phyloP scores from a whole-genome alignment of 1,140 invertebrate genomes.

The Drosophila simulans region DNA sequence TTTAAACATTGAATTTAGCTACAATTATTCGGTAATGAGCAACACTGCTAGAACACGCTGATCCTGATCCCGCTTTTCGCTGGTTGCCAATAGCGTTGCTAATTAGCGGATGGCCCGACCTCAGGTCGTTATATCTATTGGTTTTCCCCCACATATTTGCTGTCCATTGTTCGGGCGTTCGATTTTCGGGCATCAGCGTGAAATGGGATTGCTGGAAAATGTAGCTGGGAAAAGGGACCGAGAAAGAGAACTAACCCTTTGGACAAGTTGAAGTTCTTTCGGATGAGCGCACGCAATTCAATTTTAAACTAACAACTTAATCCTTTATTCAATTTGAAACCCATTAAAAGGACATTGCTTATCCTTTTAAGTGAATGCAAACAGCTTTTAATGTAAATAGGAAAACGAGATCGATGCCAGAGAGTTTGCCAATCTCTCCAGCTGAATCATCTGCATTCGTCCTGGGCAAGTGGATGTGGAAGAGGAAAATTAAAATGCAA shows the following conservation, averaged over 20 bases:
- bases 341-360: constrained; percentile 85
- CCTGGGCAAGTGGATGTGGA: constrained; percentile 4
- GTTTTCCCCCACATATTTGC: constrained; percentile 33
- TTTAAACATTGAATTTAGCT: background rate
- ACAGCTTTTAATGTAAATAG: constrained; percentile 85
- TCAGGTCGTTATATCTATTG: constrained; percentile 64
- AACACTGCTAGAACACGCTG: background rate
- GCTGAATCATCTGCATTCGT: constrained; percentile 14
- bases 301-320: constrained; percentile 85
- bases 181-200: constrained; percentile 43
- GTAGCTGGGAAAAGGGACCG: background rate
- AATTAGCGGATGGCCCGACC: constrained; percentile 64
- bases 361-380: constrained; percentile 85
- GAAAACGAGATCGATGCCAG: constrained; percentile 84
- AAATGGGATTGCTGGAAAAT: constrained; percentile 33
- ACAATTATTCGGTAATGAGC: background rate
- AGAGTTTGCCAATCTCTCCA: constrained; percentile 52
- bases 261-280: constrained; percentile 49
- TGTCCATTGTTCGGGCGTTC: constrained; percentile 24
- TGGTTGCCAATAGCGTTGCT: constrained; percentile 74
- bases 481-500: constrained; percentile 77
- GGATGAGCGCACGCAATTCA: constrained; percentile 76
- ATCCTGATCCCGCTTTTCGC: constrained; percentile 21
- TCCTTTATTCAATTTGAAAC: constrained; percentile 85
- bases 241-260: constrained; percentile 39